Conservation (phyloP, 2,888 invertebrate species). For the Drosophila greeni region DNA sequence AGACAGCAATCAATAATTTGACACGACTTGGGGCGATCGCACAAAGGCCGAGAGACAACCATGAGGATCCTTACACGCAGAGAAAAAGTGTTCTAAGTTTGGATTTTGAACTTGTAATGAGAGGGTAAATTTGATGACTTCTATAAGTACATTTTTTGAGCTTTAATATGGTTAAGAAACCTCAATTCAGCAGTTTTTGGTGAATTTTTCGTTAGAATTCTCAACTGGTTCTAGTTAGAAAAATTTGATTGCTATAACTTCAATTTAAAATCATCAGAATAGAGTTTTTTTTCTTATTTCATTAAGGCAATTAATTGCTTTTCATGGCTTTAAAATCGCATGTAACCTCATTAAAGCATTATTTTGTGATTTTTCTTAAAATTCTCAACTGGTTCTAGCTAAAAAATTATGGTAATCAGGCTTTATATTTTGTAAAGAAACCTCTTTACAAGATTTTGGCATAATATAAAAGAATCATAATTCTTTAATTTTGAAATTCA, state of each 20-base stretch:
- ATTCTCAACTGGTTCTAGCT: not conserved
- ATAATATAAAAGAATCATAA: not conserved
- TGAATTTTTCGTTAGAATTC: too few relatives aligned
- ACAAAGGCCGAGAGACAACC: conserved; percentile 31
- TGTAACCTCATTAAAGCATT: too few relatives aligned
- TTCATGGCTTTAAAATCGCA: not conserved
- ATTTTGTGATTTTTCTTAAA: not conserved
- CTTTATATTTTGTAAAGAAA: too few relatives aligned
- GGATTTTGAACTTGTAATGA: not conserved
- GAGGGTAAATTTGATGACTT: too few relatives aligned
- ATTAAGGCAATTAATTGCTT: not conserved
- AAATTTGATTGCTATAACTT: too few relatives aligned
- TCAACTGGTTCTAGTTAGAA: too few relatives aligned
- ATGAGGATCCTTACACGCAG: conserved; percentile 17
- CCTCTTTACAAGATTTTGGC: not conserved
- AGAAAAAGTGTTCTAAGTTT: not conserved
- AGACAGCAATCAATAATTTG: conserved; percentile 67
- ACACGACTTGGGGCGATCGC: conserved; percentile 49
- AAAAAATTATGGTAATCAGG: not conserved
- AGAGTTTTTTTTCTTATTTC: not conserved
- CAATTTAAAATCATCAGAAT: not conserved
- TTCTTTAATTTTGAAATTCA: not conserved
- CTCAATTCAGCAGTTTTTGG: too few relatives aligned
- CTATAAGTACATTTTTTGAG: too few relatives aligned
- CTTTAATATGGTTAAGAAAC: too few relatives aligned